These are phyloP conservation scores for Onychomys torridus DNA, from an alignment of 2,797 vertebrate genomes.

Conservation along the genomic window DNA sequence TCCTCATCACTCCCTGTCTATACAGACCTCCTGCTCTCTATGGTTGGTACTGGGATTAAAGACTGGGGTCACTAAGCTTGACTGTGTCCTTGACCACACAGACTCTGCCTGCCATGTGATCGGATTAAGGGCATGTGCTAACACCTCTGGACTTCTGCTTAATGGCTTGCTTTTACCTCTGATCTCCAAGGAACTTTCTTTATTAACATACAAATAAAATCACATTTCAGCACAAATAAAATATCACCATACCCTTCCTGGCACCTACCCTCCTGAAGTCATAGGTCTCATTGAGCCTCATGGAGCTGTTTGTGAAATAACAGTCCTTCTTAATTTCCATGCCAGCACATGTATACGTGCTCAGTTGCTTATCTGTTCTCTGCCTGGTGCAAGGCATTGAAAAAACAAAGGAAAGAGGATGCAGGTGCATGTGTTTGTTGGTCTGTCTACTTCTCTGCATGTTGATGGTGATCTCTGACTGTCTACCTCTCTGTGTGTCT, in stretches of 20 bases:
- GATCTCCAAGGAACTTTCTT: too few species aligned
- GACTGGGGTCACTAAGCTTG: too few species aligned
- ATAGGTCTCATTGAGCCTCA: constrained; percentile 80
- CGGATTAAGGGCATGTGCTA: too few species aligned
- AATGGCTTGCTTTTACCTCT: too few species aligned
- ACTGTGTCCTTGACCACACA: too few species aligned
- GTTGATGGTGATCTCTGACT: neutral
- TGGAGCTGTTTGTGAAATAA: constrained; percentile 83
- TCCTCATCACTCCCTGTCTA: too few species aligned
- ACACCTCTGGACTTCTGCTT: too few species aligned
- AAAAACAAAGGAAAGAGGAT: constrained; percentile 11
- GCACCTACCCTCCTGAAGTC: neutral
- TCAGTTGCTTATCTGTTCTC: constrained; percentile 76
- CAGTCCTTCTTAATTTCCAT: constrained; percentile 83
- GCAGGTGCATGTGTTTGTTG: neutral
- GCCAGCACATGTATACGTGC: constrained; percentile 75
- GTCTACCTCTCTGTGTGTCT: neutral
- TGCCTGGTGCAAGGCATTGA: constrained; percentile 35
- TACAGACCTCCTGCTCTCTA: too few species aligned
- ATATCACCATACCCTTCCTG: neutral
- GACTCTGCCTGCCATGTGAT: too few species aligned
- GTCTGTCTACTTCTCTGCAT: neutral
- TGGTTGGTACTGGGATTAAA: too few species aligned
- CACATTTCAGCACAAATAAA: too few species aligned
- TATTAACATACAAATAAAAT: too few species aligned